These are phyloP conservation scores for Eulemur macaco DNA, from an alignment of 2,113 vertebrate species.

Conservation along the genomic window DNA sequence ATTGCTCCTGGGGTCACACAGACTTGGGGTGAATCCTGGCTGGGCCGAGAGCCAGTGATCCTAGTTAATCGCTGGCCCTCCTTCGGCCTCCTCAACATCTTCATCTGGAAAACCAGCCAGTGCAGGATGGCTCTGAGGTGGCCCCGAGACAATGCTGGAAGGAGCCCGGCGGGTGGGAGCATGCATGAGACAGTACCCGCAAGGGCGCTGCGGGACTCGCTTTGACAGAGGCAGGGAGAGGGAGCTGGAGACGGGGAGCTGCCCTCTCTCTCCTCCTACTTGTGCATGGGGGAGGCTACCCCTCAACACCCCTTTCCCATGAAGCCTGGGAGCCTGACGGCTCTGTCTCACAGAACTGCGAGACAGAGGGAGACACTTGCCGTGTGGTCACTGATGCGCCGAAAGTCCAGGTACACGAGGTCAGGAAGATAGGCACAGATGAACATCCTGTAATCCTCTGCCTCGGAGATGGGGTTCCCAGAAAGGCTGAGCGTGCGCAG, in stretches of 20 bases:
- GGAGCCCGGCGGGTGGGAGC: neutral
- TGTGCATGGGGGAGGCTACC: no score
- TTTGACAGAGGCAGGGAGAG: neutral
- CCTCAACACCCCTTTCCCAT: neutral
- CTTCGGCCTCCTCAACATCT: neutral
- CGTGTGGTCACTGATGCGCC: constrained; percentile 81
- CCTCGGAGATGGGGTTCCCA: constrained; percentile 88
- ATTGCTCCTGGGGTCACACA: neutral
- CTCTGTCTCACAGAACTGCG: neutral
- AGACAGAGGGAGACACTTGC: constrained; percentile 81
- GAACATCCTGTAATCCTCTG: constrained; percentile 84
- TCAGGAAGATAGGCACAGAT: constrained; percentile 89
- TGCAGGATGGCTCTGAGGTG: no score
- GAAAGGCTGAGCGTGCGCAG: constrained; percentile 86
- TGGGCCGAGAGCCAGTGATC: neutral
- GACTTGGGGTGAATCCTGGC: neutral
- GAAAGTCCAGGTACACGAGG: constrained; percentile 91
- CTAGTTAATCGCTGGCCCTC: neutral
- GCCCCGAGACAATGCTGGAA: no score
- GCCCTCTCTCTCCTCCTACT: neutral
- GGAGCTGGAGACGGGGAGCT: neutral
- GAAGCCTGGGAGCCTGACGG: neutral
- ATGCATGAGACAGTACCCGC: fast-evolving
- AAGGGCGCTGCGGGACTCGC: neutral
- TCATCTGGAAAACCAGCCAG: neutral